phyloP scores from a whole-genome alignment of 2,888 invertebrate species.

The Nomada goodeniana region DNA sequence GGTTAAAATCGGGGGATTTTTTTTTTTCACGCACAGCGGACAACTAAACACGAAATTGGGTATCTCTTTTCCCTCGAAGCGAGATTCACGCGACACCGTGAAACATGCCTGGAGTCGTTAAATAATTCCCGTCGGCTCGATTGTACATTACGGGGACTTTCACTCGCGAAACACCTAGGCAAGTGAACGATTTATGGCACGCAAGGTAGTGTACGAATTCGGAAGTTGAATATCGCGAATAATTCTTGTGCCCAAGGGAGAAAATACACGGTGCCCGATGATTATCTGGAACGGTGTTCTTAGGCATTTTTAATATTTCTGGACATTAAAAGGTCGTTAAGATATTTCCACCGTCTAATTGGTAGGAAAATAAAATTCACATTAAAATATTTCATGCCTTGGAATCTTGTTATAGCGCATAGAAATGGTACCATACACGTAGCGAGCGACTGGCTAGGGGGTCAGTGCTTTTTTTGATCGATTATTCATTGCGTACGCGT shows the following conservation, averaged over 20 bases:
- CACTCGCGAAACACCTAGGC: constrained; percentile 28
- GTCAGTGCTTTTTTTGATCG: no score
- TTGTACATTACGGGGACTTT: constrained; percentile 24
- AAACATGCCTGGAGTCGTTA: not conserved
- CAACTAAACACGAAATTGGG: not conserved
- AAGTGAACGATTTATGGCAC: constrained; percentile 13
- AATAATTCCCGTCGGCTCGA: not conserved
- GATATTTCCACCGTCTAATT: no score
- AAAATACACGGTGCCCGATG: not conserved
- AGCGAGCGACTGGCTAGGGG: no score
- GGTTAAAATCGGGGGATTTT: no score
- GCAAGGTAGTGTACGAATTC: constrained; percentile 1
- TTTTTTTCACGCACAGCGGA: not conserved
- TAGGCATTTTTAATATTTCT: no score
- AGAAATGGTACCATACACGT: no score
- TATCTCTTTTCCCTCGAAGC: no score
- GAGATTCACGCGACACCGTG: not conserved
- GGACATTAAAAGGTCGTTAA: no score
- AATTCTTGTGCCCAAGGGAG: not conserved
- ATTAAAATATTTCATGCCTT: no score
- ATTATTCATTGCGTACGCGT: no score
- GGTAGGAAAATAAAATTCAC: no score
- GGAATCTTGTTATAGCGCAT: no score
- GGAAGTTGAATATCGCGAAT: not conserved
- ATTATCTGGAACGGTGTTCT: not conserved